A percentile compares a stretch with the other conserved stretches of the same genome.
Evolutionary conservation across 2,797 vertebrate species (phyloP).

Genomic region (Smutsia gigantea): DNA sequence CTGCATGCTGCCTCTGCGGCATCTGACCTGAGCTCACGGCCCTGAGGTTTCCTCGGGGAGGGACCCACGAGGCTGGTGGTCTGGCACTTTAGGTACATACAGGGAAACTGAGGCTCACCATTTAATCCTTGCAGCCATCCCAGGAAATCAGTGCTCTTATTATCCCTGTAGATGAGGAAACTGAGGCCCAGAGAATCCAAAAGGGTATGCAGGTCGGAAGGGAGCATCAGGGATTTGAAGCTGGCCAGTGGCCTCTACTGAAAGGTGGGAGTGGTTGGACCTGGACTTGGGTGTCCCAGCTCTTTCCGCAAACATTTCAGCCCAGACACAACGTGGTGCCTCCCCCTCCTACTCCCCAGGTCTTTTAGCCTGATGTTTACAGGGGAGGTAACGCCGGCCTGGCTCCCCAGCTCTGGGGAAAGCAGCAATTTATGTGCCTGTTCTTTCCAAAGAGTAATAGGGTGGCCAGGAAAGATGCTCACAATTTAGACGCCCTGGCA

Average conservation of each 20-base stretch:
- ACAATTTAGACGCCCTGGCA: background rate
- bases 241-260: fast-evolving
- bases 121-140: fast-evolving
- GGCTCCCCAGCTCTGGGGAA: constrained; percentile 2
- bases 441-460: constrained; percentile 14
- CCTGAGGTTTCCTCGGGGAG: background rate
- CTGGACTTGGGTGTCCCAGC: background rate
- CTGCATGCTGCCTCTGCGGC: fast-evolving
- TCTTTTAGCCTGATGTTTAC: background rate
- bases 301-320: background rate
- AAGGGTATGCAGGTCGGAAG: background rate
- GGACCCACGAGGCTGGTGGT: too few relatives aligned
- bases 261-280: background rate
- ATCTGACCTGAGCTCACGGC: fast-evolving
- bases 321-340: background rate
- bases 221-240: background rate
- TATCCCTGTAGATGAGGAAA: background rate
- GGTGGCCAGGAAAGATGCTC: background rate
- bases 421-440: constrained; percentile 54
- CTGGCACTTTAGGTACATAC: background rate
- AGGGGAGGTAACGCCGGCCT: background rate
- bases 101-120: background rate
- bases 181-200: background rate
- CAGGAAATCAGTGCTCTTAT: background rate
- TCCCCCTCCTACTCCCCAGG: background rate